phyloP scores from a whole-genome alignment of 2,888 invertebrate genomes.

The Frankliniella intonsa region DNA sequence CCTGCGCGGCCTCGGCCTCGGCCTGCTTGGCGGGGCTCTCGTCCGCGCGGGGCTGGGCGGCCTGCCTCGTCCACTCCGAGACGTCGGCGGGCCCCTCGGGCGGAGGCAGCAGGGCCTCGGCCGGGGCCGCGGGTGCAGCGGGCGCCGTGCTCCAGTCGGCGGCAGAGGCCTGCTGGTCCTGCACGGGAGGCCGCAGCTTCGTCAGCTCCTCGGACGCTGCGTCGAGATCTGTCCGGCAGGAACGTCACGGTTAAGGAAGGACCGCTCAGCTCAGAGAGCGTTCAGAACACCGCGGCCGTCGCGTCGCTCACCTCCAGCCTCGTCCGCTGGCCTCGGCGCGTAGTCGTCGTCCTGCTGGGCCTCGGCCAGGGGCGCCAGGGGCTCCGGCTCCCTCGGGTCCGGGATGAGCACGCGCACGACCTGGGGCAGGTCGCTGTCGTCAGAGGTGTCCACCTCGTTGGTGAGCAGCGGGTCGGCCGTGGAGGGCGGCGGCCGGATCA shows the following conservation, averaged over 20 bases:
- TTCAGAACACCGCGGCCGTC: too few relatives aligned
- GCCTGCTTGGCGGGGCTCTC: not conserved
- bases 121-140: not conserved
- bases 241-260: too few relatives aligned
- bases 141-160: not conserved
- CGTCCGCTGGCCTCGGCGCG: not conserved
- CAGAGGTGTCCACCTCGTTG: constrained; percentile 14
- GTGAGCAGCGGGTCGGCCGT: not conserved
- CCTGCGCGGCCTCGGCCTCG: not conserved
- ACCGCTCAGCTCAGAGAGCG: too few relatives aligned
- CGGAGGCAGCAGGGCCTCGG: not conserved
- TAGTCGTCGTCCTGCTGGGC: not conserved
- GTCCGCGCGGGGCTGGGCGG: not conserved
- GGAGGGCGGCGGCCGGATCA: constrained; percentile 2
- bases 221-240: not conserved
- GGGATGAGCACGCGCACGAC: constrained; percentile 7
- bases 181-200: not conserved
- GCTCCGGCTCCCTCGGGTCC: not conserved
- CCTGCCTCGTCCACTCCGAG: constrained; percentile 7
- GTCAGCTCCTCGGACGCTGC: not conserved
- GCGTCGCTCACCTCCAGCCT: not conserved
- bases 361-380: not conserved
- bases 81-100: not conserved
- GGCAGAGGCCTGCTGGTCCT: not conserved
- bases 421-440: not conserved